These are phyloP conservation scores for Zaprionus obscuricornis DNA, from an alignment of 2,888 invertebrate genomes.

Conservation along the genomic window DNA sequence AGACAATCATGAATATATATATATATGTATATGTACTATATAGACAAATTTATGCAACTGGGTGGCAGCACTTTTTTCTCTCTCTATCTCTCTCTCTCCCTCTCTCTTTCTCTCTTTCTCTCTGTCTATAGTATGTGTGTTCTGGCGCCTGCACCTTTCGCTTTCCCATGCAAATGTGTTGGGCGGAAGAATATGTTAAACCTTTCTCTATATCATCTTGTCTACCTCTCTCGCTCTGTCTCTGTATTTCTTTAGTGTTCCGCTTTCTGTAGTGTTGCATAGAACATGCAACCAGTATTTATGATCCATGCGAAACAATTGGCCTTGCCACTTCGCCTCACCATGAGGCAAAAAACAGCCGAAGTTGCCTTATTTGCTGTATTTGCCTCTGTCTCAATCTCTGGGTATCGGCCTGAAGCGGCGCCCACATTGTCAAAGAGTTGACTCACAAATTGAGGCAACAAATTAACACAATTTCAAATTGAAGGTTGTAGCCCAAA, in stretches of 20 bases:
- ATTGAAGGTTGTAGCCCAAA: slow-evolving; percentile 9
- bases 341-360: slow-evolving; percentile 3
- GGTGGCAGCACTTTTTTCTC: slow-evolving; percentile 55
- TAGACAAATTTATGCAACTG: slow-evolving; percentile 66
- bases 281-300: slow-evolving; percentile 41
- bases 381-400: too few species aligned
- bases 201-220: too few species aligned
- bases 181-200: slow-evolving; percentile 6
- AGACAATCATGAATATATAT: slow-evolving; percentile 65
- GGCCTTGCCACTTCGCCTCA: slow-evolving; percentile 39
- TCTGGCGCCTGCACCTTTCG: too few species aligned
- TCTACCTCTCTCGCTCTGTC: too few species aligned
- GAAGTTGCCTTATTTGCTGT: slow-evolving; percentile 21
- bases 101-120: not conserved
- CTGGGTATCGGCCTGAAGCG: too few species aligned
- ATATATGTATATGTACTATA: slow-evolving; percentile 55
- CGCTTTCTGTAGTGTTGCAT: slow-evolving; percentile 14
- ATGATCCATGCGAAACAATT: slow-evolving; percentile 24
- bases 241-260: slow-evolving; percentile 9
- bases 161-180: slow-evolving; percentile 46
- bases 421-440: slow-evolving; percentile 52
- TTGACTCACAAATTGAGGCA: slow-evolving; percentile 38
- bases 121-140: too few species aligned
- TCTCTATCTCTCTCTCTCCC: not conserved
- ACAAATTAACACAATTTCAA: slow-evolving; percentile 61